A percentile compares a stretch with the other conserved stretches of the same genome.
phyloP scores from a whole-genome alignment of 2,888 invertebrate species.

The Ypsolopha scabrella region DNA sequence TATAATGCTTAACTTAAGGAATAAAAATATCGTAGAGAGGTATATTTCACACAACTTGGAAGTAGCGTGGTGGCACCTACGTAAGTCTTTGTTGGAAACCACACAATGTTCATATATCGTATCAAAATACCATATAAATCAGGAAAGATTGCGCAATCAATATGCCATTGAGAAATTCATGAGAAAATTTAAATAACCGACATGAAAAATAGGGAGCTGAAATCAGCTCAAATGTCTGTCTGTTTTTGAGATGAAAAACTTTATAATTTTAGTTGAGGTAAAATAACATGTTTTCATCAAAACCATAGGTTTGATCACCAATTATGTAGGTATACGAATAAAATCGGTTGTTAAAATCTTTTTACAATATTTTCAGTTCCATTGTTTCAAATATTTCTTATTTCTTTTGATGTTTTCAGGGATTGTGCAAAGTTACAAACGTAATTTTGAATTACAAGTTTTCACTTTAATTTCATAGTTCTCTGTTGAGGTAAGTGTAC shows the following conservation, averaged over 20 bases:
- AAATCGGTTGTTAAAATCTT: not conserved
- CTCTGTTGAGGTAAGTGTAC: not conserved
- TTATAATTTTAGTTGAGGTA: too few species aligned
- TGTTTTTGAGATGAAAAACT: not conserved
- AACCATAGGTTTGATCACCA: too few species aligned
- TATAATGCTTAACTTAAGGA: conserved; percentile 58
- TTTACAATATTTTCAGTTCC: not conserved
- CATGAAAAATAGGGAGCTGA: not conserved
- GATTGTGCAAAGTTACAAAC: not conserved
- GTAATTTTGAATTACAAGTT: not conserved
- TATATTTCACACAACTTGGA: conserved; percentile 14
- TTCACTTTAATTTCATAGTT: not conserved
- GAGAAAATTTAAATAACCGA: not conserved
- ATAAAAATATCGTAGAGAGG: conserved; percentile 46
- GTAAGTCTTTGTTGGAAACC: too few species aligned
- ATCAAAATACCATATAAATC: too few species aligned
- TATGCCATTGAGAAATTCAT: not conserved
- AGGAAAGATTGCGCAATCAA: not conserved
- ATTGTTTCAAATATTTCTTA: not conserved
- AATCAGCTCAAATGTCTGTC: not conserved
- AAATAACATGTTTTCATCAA: too few species aligned
- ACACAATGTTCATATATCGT: too few species aligned
- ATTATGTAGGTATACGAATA: not conserved
- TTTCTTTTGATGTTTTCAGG: not conserved
- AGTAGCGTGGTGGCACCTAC: too few species aligned